Conservation (phyloP, 2,113 vertebrate species). For the Heptranchias perlo region DNA sequence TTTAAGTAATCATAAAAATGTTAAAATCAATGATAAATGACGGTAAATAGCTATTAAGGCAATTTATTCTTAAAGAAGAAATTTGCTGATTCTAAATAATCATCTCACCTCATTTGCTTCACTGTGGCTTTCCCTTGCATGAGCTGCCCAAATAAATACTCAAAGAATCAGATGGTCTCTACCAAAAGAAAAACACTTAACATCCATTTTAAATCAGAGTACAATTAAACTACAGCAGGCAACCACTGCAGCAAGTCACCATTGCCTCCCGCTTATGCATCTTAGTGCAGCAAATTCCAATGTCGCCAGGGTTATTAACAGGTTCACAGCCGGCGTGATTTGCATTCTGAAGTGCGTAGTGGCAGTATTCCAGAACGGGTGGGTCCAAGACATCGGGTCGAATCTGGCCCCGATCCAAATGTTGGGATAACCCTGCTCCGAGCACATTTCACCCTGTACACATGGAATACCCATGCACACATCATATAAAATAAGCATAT, state of each 20-base stretch:
- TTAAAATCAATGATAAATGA: background rate
- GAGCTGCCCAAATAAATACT: background rate
- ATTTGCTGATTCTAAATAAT: background rate
- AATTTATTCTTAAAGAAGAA: conserved; percentile 18
- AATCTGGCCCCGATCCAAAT: background rate
- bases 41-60: background rate
- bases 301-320: background rate
- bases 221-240: background rate
- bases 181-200: background rate
- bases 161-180: background rate
- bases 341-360: background rate
- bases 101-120: conserved; percentile 15
- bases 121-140: background rate
- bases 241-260: background rate
- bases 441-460: too few relatives aligned
- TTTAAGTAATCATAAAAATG: conserved; percentile 28
- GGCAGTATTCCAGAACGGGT: background rate
- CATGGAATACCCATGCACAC: too few relatives aligned
- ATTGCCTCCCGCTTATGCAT: background rate
- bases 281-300: background rate
- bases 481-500: too few relatives aligned
- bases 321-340: background rate
- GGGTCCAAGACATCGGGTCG: background rate
- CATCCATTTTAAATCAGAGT: background rate
- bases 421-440: too few relatives aligned